Base-by-base conservation (phyloP, 1,140 invertebrate species). In the Reticulitermes speratus region DNA sequence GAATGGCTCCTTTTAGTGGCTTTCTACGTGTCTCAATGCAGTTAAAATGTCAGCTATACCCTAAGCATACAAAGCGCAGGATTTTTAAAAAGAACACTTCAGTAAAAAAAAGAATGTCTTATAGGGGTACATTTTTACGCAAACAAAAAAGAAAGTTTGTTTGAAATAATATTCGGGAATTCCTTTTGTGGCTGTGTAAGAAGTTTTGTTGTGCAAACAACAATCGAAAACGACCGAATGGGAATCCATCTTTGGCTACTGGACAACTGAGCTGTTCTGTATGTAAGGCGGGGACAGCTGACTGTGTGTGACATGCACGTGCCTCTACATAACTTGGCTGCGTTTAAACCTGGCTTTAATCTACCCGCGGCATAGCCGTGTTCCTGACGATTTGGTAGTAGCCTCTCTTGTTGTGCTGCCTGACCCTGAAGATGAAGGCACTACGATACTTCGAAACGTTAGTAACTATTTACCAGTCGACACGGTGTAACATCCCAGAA, bases 211-310 rank as follows among this genome's bases (percentile, higher is more conserved):
- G 65, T 75, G 65, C 65, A 75, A 75, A 75, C 65, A 75, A 75
- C 65, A 75, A 75, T 30, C 65, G 65, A 75, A 75, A 75, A 9
- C 65, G 25, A 25, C 65, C 25, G 65, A 75, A 25, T 30, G 25
- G 65, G 65, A 30, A 30, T 75, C 65, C 65, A 30, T n/a, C 65
- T 75, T 75, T 75, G 65, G n/a, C 65, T 75, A 75, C 65, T 30
- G 65, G 65, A 75, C 65, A 75, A 75, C 65, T n/a, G 65, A 75
- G 65, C n/a, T 75, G 65, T 75, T 75, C 65, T 75, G 65, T 75
- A 30, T 75, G 65, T 30, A 30, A 75, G 65, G 52, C 19, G 19
- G 52, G 2, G 3, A 21, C 19, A 16, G 14, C 0, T 55, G 52
- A 30, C n/a, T 59, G 59, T 8, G 59, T 59, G 59, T 8, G 59